Evolutionary conservation across 2,113 vertebrate genomes (phyloP).

Genomic region (Melozone crissalis): DNA sequence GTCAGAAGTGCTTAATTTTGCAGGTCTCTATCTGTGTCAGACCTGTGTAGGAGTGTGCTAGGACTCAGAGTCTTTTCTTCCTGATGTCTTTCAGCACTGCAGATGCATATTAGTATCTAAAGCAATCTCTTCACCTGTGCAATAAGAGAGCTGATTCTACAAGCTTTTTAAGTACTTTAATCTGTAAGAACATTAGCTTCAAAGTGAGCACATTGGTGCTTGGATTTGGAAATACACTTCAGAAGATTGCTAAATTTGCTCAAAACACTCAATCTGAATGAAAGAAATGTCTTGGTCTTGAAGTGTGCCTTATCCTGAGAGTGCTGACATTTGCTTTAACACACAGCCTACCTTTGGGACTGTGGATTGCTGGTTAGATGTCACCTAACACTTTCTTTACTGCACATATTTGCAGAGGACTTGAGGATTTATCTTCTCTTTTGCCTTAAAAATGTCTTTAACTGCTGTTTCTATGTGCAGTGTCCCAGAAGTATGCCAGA

Average conservation of each 20-base stretch:
- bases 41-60: not conserved
- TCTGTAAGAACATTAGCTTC: conserved; percentile 16
- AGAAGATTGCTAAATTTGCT: not conserved
- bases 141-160: not conserved
- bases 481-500: not conserved
- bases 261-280: not conserved
- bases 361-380: not conserved
- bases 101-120: not conserved
- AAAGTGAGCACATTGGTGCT: fast-evolving
- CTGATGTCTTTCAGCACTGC: not conserved
- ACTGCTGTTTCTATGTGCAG: not conserved
- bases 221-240: not conserved
- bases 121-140: not conserved
- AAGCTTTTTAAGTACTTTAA: conserved; percentile 30
- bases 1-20: not conserved
- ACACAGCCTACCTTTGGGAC: not conserved
- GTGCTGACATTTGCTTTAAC: not conserved
- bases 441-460: not conserved
- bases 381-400: not conserved
- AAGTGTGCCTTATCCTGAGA: not conserved
- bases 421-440: not conserved
- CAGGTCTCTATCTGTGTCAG: not conserved
- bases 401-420: not conserved
- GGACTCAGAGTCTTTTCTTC: not conserved
- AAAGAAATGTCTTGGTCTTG: not conserved